phyloP scores from a whole-genome alignment of 2,113 vertebrate species.

The Psilopogon haemacephalus region DNA sequence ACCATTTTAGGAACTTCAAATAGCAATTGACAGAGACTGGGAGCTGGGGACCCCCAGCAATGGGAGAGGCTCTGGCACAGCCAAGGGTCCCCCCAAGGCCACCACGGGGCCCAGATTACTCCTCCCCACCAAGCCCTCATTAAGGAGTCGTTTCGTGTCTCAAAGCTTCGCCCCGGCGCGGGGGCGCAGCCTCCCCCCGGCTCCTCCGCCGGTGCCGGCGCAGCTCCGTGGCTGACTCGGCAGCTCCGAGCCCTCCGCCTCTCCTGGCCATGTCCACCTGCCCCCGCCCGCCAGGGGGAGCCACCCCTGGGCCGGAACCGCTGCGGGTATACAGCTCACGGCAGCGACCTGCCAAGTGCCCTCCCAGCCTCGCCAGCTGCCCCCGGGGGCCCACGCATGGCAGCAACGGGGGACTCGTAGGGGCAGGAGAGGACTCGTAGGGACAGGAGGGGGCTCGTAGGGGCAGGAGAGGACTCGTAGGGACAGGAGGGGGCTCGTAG shows the following conservation, averaged over 20 bases:
- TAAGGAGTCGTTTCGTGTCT: conserved; percentile 19
- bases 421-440: no score
- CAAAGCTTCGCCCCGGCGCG: not conserved
- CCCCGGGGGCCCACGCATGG: not conserved
- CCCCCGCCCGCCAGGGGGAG: not conserved
- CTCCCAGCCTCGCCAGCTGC: not conserved
- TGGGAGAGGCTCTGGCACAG: not conserved
- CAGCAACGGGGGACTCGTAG: no score
- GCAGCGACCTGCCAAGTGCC: not conserved
- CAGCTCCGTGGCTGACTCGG: conserved; percentile 13
- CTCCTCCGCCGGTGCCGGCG: not conserved
- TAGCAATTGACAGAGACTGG: not conserved
- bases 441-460: no score
- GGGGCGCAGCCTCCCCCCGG: not conserved
- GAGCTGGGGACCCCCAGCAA: not conserved
- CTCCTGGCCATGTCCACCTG: not conserved
- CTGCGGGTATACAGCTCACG: no score
- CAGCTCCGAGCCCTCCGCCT: not conserved
- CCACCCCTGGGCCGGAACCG: not conserved
- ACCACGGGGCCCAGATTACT: not conserved
- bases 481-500: no score
- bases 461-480: no score
- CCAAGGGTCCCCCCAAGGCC: not conserved
- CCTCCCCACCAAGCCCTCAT: rapidly evolving
- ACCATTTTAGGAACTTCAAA: not conserved